Evolutionary conservation across 2,113 vertebrate species (phyloP), one percentile per base, ranked within the genome.

Genomic region (Eurypyga helias): DNA sequence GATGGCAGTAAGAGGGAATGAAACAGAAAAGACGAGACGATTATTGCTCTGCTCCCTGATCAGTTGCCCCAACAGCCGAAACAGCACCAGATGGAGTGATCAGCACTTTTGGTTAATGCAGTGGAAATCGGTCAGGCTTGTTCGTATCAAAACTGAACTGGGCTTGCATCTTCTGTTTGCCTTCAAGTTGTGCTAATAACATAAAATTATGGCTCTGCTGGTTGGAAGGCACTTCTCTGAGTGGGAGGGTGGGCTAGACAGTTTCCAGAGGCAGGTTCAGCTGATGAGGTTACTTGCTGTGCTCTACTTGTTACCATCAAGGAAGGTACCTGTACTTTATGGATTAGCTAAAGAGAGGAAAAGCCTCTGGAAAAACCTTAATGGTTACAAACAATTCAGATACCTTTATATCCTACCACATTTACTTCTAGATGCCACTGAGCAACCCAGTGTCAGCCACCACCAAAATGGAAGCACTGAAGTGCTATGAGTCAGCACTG

Each of bases 51-150:
- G 15, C 12, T 91, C 17, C 36, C 31, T 62, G 11, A 7, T 25
- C 33, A 18, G 3, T 6, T 36, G 25, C 54, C 34, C 60, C 46
- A 62, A 21, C 7, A 46, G 9, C 3, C 55, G 60, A 64, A 75
- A 82, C 1, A 0, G 13, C 17, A 61, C 8, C 38, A 70, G 31
- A 36, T 5, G 5, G 13, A 87, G 10, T 0, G 0, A 26, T 26
- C 2, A 71, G 8, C 11, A 67, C 26, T 54, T 66, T 3, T 17
- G 3, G 5, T 75, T 91, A 75, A 62, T 62, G 66, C 49, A 34
- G 3, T 34, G 14, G 38, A 83, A 95, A 51, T 7, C 26, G 7
- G 6, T 60, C 48, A 28, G 10, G 9, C 33, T 70, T 88, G 13
- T 17, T 81, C 43, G 33, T 6, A 61, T 17, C 28, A 51, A 31